phyloP scores from a whole-genome alignment of 2,797 vertebrate species.

The Pseudopleuronectes americanus region DNA sequence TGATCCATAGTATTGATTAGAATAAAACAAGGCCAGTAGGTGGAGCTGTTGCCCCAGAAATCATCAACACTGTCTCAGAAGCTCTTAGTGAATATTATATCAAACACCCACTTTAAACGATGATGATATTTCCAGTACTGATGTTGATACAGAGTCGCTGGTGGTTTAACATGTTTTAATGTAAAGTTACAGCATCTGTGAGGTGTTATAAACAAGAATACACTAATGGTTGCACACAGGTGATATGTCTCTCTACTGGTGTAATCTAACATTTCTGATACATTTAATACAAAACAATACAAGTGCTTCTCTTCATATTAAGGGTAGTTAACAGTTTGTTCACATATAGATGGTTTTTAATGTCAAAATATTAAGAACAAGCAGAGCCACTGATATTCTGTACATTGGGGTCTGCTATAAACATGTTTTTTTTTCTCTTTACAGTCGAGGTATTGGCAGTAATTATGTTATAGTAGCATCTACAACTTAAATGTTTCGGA shows the following conservation, averaged over 20 bases:
- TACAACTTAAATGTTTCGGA: constrained; percentile 11
- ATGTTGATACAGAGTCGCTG: not conserved
- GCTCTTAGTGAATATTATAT: not conserved
- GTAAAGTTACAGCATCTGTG: constrained; percentile 36
- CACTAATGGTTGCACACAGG: constrained; percentile 45
- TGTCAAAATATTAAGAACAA: constrained; percentile 2
- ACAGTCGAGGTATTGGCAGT: constrained; percentile 57
- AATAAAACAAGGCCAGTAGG: constrained; percentile 20
- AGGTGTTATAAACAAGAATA: constrained; percentile 45
- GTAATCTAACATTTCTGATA: constrained; percentile 3
- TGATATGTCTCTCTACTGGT: constrained; percentile 8
- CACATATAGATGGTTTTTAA: constrained; percentile 13
- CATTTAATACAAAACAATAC: constrained; percentile 34
- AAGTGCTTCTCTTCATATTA: constrained; percentile 29
- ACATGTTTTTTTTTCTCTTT: not conserved
- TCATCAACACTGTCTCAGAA: not conserved
- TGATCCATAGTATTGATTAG: too few relatives aligned
- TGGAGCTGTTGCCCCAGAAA: constrained; percentile 15
- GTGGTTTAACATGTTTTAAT: constrained; percentile 54
- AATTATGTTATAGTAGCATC: constrained; percentile 24
- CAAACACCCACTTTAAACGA: not conserved
- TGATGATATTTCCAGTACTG: not conserved
- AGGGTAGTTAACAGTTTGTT: constrained; percentile 18
- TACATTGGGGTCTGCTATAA: constrained; percentile 8
- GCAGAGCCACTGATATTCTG: constrained; percentile 17